A percentile compares a stretch with the other conserved stretches of the same genome.
These are phyloP conservation scores for Osedax fenrisi DNA, from an alignment of 2,888 invertebrate genomes.

Conservation along the genomic window DNA sequence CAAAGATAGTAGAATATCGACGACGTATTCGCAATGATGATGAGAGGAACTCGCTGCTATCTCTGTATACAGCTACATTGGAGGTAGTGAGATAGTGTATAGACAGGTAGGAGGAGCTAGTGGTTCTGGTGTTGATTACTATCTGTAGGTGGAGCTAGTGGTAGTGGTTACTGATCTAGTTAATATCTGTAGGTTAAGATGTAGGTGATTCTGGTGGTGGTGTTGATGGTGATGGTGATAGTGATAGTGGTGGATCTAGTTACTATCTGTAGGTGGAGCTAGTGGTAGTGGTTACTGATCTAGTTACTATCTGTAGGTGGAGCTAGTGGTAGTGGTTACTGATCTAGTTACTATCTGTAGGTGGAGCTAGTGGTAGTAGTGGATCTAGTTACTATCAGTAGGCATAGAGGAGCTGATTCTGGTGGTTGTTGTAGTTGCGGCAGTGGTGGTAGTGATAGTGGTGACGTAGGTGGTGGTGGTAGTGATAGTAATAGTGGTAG, in stretches of 20 bases:
- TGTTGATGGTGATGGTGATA: background rate
- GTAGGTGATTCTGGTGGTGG: background rate
- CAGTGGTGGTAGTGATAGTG: background rate
- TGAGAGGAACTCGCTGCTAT: background rate
- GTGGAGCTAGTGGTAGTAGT: background rate
- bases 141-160: background rate
- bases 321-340: background rate
- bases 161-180: background rate
- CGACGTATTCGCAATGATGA: background rate
- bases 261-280: too few species aligned
- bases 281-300: background rate
- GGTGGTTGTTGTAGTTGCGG: background rate
- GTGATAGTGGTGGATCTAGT: background rate
- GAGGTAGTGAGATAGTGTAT: too few species aligned
- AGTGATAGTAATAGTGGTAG: background rate
- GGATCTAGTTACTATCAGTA: background rate
- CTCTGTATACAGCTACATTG: background rate
- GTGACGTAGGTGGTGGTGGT: background rate
- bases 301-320: background rate
- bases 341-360: background rate
- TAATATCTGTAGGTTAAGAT: background rate
- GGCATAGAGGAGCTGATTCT: background rate
- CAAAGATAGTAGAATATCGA: background rate
- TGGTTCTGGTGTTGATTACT: background rate
- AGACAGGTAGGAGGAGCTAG: background rate